These are phyloP conservation scores for Stenolophus ochropezus DNA, from an alignment of 2,888 invertebrate species.

Conservation along the genomic window DNA sequence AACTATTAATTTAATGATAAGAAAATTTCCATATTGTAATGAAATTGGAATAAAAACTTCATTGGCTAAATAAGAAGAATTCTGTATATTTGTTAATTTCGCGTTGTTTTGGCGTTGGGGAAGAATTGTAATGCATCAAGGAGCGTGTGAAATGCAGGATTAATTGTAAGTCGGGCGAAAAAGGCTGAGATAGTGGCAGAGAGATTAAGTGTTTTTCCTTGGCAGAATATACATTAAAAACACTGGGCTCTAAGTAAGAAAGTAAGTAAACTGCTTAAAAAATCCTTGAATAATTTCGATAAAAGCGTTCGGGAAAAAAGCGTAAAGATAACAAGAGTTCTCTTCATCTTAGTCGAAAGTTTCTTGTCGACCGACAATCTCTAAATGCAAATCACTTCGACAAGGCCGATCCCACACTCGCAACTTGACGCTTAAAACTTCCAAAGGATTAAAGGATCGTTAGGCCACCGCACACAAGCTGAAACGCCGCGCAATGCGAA, in stretches of 20 bases:
- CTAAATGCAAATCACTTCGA: slow-evolving; percentile 57
- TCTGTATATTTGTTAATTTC: too few species aligned
- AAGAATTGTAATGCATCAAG: not conserved
- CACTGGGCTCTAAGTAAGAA: slow-evolving; percentile 17
- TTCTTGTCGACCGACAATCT: slow-evolving; percentile 56
- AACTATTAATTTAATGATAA: too few species aligned
- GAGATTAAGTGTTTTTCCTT: slow-evolving; percentile 10
- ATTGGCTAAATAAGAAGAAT: too few species aligned
- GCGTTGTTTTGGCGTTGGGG: not conserved
- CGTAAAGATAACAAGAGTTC: slow-evolving; percentile 55
- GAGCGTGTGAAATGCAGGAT: not conserved
- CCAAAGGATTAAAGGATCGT: slow-evolving; percentile 58
- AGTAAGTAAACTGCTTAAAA: slow-evolving; percentile 40
- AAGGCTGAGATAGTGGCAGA: slow-evolving; percentile 11
- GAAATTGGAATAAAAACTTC: too few species aligned
- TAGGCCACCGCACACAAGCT: slow-evolving; percentile 44
- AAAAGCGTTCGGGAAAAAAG: slow-evolving; percentile 50
- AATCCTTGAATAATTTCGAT: slow-evolving; percentile 57
- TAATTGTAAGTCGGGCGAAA: not conserved
- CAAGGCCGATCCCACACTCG: slow-evolving; percentile 45
- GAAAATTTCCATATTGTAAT: too few species aligned
- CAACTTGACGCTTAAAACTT: slow-evolving; percentile 57
- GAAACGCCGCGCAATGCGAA: slow-evolving; percentile 31
- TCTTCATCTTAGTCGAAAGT: slow-evolving; percentile 53
- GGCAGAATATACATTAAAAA: slow-evolving; percentile 38